Base-by-base conservation (phyloP, 2,888 invertebrate genomes). In the Callyntrura guangdongensis region DNA sequence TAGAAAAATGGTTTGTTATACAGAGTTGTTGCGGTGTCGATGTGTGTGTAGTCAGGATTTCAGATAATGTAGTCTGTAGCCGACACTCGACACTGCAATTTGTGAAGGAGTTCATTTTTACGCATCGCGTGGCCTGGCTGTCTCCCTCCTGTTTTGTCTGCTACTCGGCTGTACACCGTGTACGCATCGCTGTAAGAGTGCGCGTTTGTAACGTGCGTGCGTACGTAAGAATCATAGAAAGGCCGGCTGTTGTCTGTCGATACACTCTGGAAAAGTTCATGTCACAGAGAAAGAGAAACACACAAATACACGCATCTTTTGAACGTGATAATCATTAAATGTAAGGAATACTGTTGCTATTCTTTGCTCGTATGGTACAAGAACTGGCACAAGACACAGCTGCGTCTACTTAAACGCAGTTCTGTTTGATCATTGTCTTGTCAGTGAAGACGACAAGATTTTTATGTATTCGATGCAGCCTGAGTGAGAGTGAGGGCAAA, bases 221-320 rank as follows among this genome's bases (percentile, higher is more conserved):
- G 84, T 84, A 69, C 69, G 84, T 84, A 84, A 85, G 69, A 17
- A 45, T 36, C 36, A 47, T 25, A 61, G 45, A 27, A 83, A 67
- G 69, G 84, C 84, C 84, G 69, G 84, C 64, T 69, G 84, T 61
- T 45, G 36, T 36, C 36, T 36, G 8, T 9, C n/a, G 47, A 49
- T 22, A 4, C 64, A 82, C 17, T 17, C 85, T 56, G 72, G 85
- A 85, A 74, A 49, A 74, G 25, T 20, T 64, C 59, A 79, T 12
- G 11, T 17, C 9, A 6, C 25, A 12, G 79, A 49, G 25, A 22
- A 25, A 27, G 20, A 25, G 56, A 49, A 36, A 53, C 69, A 49
- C 69, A 69, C 84, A 59, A 56, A 27, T 59, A 81, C 47, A 59
- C 85, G 59, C 85, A 85, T 74, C 74, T 85, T 85, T 64, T 69